phyloP scores from a whole-genome alignment of 1,140 invertebrate species.

The Achroia grisella region DNA sequence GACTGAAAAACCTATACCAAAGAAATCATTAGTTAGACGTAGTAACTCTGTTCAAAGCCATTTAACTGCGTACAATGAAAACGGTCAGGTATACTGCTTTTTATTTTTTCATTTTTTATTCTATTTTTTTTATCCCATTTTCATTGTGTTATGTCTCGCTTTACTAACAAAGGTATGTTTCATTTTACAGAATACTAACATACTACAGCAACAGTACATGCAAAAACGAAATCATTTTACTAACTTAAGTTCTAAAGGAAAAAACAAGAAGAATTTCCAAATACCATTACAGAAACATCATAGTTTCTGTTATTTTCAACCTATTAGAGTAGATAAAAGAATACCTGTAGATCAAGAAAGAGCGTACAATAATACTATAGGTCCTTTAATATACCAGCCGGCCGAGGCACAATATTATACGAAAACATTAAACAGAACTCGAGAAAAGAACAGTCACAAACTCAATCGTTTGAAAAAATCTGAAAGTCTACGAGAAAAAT shows the following conservation, averaged over 20 bases:
- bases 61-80: constrained; percentile 38
- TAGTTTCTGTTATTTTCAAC: constrained; percentile 80
- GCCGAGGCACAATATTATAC: constrained; percentile 61
- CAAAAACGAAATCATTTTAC: constrained; percentile 68
- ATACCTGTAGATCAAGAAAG: constrained; percentile 58
- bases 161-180: constrained; percentile 44
- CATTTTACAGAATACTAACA: constrained; percentile 73
- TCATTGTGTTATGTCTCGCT: constrained; percentile 9
- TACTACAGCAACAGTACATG: constrained; percentile 70
- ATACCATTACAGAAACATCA: constrained; percentile 80
- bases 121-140: constrained; percentile 24
- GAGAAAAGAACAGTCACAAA: constrained; percentile 63
- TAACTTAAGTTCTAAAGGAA: constrained; percentile 63
- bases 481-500: constrained; percentile 66
- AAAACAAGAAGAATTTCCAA: constrained; percentile 75
- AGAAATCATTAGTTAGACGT: constrained; percentile 49
- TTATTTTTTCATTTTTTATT: constrained; percentile 40
- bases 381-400: constrained; percentile 57
- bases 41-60: constrained; percentile 59
- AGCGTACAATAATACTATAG: constrained; percentile 68
- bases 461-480: constrained; percentile 66
- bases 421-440: constrained; percentile 66
- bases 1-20: constrained; percentile 60
- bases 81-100: constrained; percentile 63
- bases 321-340: constrained; percentile 68